Evolutionary conservation across 1,140 invertebrate genomes (phyloP), one percentile per base, ranked within the genome.

Genomic region (Macrobrachium nipponense): DNA sequence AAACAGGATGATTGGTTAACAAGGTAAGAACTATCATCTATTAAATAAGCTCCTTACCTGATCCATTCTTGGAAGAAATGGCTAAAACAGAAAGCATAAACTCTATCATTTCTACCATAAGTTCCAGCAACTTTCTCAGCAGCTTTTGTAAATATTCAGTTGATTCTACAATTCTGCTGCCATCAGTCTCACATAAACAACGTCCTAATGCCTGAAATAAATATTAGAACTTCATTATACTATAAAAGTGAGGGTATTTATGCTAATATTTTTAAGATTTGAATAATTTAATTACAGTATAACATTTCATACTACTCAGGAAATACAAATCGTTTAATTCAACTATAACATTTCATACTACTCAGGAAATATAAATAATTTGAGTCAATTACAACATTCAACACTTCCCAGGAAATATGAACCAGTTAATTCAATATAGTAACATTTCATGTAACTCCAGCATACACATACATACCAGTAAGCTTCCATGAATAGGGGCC

Each of bases 11-110:
- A 4, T 36, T 1, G 27, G 27, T 36, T 36, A 36, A 36, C 27
- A 36, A 36, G 27, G 1, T 36, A 1, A 36, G 27, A 36, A 36
- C 27, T 36, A 36, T 4, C 4, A 4, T 36, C 1, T 20, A 66
- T 17, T 20, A 23, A 20, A 60, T 43, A 5, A 5, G 18, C 17
- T 44, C 20, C 62, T 72, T 82, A 88, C 88, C 86, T 87, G 72
- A 78, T 17, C 88, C 88, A 82, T 66, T 85, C 17, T 60, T 73
- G 62, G 83, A 89, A 80, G 91, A 91, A 7, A 86, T 89, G 43
- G 91, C 90, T 58, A 93, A 88, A 17, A 90, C 86, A 80, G 90
- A 88, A 15, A 93, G 86, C 79, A 93, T 91, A 87, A 90, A 91
- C 12, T 90, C 62, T 3, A 90, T 89, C 68, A 90, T 90, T 18